Base-by-base conservation (phyloP, 2,797 vertebrate species). In the Fratercula arctica region DNA sequence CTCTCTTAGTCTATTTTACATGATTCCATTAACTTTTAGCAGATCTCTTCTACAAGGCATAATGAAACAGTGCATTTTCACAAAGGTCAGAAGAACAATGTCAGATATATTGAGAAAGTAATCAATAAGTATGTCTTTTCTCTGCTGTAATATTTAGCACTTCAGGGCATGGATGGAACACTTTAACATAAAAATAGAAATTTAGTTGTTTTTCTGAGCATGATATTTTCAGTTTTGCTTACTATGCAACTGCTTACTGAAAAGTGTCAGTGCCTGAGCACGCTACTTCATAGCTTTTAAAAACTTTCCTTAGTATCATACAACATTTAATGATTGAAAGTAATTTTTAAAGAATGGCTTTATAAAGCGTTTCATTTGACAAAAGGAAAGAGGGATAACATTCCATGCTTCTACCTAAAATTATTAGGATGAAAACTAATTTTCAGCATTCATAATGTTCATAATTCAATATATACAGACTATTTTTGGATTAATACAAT, bases 401-500 rank as follows among this genome's bases (percentile, higher is more conserved):
- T 54, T 91, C 43, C 35, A 67, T 80, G 19, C 75, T 89, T 85
- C 68, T 63, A 68, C 21, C 50, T 80, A 51, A 91, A 87, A 68
- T 86, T 2, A 80, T 89, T 95, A 85, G 24, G 35, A 72, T 89
- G 76, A 72, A 94, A 92, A 80, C 37, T 80, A 85, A 80, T 93
- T 95, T 90, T 84, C 73, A 79, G 29, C 51, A 57, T 66, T 93
- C 31, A 8, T 68, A 75, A 66, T 64, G n/a, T 17, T 91, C 50
- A n/a, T 83, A 85, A 90, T 88, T 88, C 61, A 86, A 86, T 86
- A 73, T 31, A 76, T 73, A 45, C 23, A n/a, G 50, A 48, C 41
- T 94, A 93, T 85, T 91, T 96, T 88, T 64, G 17, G 57, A 93
- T 87, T 83, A 72, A 80, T 75, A 75, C 15, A 78, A 91, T 92